Base-by-base conservation (phyloP, 2,888 invertebrate species). In the Epistrophe eligans region DNA sequence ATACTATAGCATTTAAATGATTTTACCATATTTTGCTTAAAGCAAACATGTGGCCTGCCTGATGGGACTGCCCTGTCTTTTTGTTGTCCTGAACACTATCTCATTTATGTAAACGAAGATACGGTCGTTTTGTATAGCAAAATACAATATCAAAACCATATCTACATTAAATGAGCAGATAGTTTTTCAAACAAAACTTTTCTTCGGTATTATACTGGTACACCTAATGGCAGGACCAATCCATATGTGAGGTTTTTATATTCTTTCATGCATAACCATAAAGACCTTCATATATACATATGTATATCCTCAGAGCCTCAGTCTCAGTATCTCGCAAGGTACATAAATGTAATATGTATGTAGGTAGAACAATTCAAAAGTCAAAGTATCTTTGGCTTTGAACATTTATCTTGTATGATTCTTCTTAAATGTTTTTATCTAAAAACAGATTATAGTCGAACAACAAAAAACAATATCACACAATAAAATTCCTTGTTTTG, bases 21-120 rank as follows among this genome's bases (percentile, higher is more conserved):
- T 67, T 67, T 38, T 50, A 38, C 50, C 50, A 45, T 62, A 62
- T 50, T 50, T 43, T 50, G 50, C 67, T 67, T 50, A 50, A 67
- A 67, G 67, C 67, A 67, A 67, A 67, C 67, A 67, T 67, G 67
- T 67, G 67, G 67, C 50, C 67, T 50, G n/a, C 48, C 48, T 48
- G 48, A 48, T 66, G 66, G 38, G 19, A 67, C 67, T 50, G 15
- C 15, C 15, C 43, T 50, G 67, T 67, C 15, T 19, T 50, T 67
- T 35, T 67, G 32, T 66, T 66, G 62, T 62, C 28, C 55, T 60
- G 15, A 28, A 40, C 64, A 28, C 45, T 32, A 48, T 32, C 32
- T 48, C 48, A 35, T 32, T 48, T 66, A 17, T 66, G 48, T 7
- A 45, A 43, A 62, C 13, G 11, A 64, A 28, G 17, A 64, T 32